These are phyloP conservation scores for Hirtodrosophila confusa DNA, from an alignment of 2,888 invertebrate species.

Conservation along the genomic window DNA sequence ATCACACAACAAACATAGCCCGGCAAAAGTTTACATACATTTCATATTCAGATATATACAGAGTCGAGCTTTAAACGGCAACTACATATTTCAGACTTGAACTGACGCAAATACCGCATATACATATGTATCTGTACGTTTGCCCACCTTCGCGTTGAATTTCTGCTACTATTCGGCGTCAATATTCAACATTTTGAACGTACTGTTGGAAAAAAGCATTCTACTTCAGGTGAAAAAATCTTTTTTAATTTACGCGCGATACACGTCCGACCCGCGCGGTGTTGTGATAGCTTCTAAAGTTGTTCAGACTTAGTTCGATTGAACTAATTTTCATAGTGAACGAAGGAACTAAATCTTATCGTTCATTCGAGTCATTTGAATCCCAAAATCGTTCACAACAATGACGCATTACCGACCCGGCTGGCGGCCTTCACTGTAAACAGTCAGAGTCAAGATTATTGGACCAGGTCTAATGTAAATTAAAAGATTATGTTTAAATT, in stretches of 20 bases:
- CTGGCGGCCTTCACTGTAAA: no score
- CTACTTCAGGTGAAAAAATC: constrained; percentile 1
- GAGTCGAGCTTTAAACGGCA: constrained; percentile 26
- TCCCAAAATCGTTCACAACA: no score
- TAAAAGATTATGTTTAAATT: not conserved
- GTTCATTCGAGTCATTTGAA: no score
- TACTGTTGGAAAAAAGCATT: constrained; percentile 7
- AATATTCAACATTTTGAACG: constrained; percentile 12
- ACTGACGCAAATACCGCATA: constrained; percentile 7
- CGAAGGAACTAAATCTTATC: no score
- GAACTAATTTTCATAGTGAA: no score
- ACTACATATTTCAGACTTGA: constrained; percentile 5
- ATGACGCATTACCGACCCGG: no score
- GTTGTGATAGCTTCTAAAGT: constrained; percentile 45
- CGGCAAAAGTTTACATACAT: constrained; percentile 23
- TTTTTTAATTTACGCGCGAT: constrained; percentile 23
- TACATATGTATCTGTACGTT: not conserved
- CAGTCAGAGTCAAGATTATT: no score
- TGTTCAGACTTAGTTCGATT: no score
- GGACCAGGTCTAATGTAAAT: no score
- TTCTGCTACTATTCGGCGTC: constrained; percentile 1
- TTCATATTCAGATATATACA: constrained; percentile 9
- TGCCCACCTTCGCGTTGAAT: constrained; percentile 6
- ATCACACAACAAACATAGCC: constrained; percentile 23
- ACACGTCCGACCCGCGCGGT: constrained; percentile 29